Percentiles rank a stretch among this genome's conserved stretches.
Conservation (phyloP, 2,797 vertebrate species). For the Manis pentadactyla region DNA sequence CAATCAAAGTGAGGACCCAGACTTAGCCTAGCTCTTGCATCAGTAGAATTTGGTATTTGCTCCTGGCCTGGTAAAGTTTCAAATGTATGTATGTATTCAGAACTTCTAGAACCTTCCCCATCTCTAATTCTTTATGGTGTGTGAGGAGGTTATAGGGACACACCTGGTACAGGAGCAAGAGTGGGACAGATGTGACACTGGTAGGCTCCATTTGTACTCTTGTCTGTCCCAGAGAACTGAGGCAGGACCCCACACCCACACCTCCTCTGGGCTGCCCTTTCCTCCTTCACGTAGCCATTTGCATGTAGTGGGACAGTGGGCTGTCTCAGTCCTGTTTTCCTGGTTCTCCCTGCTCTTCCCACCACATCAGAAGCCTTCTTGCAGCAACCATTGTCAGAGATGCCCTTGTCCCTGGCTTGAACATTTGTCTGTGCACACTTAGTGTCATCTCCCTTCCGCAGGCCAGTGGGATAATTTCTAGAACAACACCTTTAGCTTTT, state of each 20-base stretch:
- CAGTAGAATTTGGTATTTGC: conserved; percentile 16
- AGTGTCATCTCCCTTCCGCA: neutral
- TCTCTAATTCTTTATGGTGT: neutral
- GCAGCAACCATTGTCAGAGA: neutral
- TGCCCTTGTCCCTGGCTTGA: neutral
- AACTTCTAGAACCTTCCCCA: neutral
- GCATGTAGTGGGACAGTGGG: neutral
- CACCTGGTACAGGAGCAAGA: neutral
- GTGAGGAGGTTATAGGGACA: neutral
- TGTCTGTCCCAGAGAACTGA: neutral
- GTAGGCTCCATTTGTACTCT: neutral
- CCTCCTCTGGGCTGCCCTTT: neutral
- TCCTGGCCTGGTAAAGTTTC: neutral
- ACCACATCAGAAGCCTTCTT: neutral
- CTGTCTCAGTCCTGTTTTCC: neutral
- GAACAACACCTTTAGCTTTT: neutral
- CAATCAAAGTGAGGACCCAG: neutral
- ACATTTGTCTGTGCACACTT: neutral
- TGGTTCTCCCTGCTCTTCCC: neutral
- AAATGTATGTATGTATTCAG: neutral
- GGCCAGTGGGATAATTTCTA: neutral
- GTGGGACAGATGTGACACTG: neutral
- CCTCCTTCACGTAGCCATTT: neutral
- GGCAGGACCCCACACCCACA: no score
- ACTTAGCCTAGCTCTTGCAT: neutral